Base-by-base conservation (phyloP, 2,888 invertebrate species). In the Heliconius hortense region DNA sequence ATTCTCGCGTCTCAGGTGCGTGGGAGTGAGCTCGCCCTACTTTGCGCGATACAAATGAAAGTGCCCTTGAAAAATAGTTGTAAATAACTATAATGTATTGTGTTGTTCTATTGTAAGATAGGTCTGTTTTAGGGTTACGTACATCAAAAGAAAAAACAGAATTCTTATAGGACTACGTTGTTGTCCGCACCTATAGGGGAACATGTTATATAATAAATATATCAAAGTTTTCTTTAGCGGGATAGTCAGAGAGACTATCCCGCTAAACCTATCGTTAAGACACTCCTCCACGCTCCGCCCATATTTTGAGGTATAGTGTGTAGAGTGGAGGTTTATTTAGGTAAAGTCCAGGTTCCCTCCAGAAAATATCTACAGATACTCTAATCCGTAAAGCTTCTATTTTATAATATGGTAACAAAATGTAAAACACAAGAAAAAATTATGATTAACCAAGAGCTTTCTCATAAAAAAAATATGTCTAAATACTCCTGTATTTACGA, bases 401-500 rank as follows among this genome's bases (percentile, higher is more conserved):
- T 48, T 56, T 11, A 56, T 56, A 10, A 56, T n/a, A 56, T 11
- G 0, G 1, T n/a, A 56, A 56, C n/a, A 56, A 56, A n/a, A 2
- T n/a, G 18, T 56, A 8, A 60, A 62, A 28, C 15, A 62, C 31
- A 21, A 7, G 31, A 31, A 18, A 31, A 63, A 63, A 2, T 10
- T 35, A 64, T 35, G n/a, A 5, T 63, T 63, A 63, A 26, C 15
- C 7, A 26, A 15, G 60, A 5, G 18, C 28, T 64, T 35, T 3
- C 11, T 18, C 15, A 43, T 48, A 48, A n/a, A 64, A 31, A n/a
- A 13, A 35, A 35, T 24, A 64, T 11, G 18, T 35, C 10, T 13
- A 67, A 28, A 53, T 43, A 53, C 68, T 53, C 53, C 68, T n/a
- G 67, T 79, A 81, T 86, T 86, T 87, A 89, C 85, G 84, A 87